phyloP scores from a whole-genome alignment of 2,113 vertebrate species.

The Amazona vittata region DNA sequence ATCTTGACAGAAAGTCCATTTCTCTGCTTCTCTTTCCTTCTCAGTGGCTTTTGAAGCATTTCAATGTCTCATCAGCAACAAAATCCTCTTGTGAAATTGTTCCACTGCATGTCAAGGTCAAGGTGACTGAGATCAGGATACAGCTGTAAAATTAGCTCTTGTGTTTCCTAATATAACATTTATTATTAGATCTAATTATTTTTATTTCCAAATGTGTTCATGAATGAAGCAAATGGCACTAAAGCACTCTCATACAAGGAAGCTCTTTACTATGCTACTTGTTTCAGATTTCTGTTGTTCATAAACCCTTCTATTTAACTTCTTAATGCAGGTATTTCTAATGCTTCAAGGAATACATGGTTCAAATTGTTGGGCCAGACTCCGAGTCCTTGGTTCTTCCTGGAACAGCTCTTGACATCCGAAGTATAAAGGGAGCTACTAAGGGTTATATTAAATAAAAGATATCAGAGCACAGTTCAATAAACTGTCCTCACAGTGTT shows the following conservation, averaged over 20 bases:
- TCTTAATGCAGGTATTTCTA: neutral
- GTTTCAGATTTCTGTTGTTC: neutral
- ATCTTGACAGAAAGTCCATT: neutral
- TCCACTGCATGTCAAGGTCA: neutral
- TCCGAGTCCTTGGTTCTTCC: neutral
- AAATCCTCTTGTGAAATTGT: neutral
- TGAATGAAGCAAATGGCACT: slow-evolving; percentile 5
- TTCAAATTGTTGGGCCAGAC: neutral
- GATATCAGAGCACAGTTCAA: neutral
- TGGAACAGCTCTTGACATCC: neutral
- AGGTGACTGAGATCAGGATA: neutral
- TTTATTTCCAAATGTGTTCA: slow-evolving; percentile 1
- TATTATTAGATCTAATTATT: slow-evolving; percentile 1
- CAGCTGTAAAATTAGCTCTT: slow-evolving; percentile 10
- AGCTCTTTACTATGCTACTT: neutral
- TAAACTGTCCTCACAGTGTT: neutral
- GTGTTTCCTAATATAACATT: neutral
- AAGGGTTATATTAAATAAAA: neutral
- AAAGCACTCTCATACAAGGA: neutral
- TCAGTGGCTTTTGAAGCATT: neutral
- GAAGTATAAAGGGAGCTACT: neutral
- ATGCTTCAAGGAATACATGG: neutral
- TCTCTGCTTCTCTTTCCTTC: neutral
- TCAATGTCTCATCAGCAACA: neutral
- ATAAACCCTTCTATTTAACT: neutral